These are phyloP conservation scores for Oscheius sp. DNA, from an alignment of 1,140 invertebrate genomes.

Conservation along the genomic window DNA sequence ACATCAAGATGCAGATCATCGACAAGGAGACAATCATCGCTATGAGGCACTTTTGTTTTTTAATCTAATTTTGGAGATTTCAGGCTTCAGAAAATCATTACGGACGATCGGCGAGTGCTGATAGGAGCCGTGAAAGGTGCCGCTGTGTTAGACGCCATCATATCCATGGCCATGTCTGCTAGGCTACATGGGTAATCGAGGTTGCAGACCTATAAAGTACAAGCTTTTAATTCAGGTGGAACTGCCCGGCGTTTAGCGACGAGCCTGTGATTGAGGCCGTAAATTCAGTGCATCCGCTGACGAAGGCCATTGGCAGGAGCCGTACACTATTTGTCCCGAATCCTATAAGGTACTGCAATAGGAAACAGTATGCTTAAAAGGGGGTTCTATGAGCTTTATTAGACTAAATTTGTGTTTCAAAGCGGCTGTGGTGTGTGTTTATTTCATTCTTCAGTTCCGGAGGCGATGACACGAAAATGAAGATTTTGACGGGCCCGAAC, in stretches of 20 bases:
- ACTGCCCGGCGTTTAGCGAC: slow-evolving; percentile 50
- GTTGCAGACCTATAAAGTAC: background rate
- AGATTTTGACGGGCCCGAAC: slow-evolving; percentile 82
- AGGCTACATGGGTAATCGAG: slow-evolving; percentile 40
- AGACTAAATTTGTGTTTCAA: background rate
- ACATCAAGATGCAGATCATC: slow-evolving; percentile 56
- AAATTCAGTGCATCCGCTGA: slow-evolving; percentile 49
- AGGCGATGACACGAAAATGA: slow-evolving; percentile 68
- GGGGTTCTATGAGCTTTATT: too few species aligned
- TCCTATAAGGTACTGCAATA: slow-evolving; percentile 53
- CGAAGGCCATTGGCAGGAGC: slow-evolving; percentile 38
- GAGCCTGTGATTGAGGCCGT: slow-evolving; percentile 49
- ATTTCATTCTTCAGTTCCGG: slow-evolving; percentile 23
- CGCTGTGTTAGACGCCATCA: slow-evolving; percentile 51
- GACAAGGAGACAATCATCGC: slow-evolving; percentile 56
- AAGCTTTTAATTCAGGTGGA: slow-evolving; percentile 50
- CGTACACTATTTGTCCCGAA: slow-evolving; percentile 44
- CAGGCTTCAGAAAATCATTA: slow-evolving; percentile 48
- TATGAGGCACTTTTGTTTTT: slow-evolving; percentile 34
- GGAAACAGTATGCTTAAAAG: too few species aligned
- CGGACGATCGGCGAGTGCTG: slow-evolving; percentile 33
- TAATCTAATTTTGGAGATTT: slow-evolving; percentile 11
- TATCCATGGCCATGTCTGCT: slow-evolving; percentile 51
- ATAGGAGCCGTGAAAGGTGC: slow-evolving; percentile 43
- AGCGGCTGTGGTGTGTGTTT: slow-evolving; percentile 16